These are phyloP conservation scores for Penaeus indicus DNA, from an alignment of 1,140 invertebrate species.

Conservation along the genomic window DNA sequence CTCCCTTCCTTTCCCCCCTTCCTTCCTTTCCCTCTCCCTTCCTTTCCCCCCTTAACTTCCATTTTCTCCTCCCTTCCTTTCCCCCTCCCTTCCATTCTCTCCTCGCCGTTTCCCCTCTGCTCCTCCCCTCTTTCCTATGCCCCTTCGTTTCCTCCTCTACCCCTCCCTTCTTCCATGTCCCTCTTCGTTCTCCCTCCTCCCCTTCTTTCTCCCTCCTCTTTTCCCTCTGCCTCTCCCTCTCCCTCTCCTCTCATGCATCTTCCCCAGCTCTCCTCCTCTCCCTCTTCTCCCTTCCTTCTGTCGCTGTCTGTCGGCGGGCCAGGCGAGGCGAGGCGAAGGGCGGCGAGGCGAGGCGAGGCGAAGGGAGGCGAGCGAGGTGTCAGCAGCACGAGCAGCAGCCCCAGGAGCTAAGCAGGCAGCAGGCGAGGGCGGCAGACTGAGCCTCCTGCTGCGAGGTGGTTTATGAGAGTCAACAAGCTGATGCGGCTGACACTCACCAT, in stretches of 20 bases:
- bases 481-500: conserved; percentile 9
- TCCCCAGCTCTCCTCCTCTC: neutral
- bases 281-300: neutral
- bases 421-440: neutral
- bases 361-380: no score
- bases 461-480: conserved; percentile 24
- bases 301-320: no score
- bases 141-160: neutral
- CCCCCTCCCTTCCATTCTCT: neutral
- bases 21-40: no score
- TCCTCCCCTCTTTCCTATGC: neutral
- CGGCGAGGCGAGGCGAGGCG: no score
- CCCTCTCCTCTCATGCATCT: no score
- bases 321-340: no score
- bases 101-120: neutral
- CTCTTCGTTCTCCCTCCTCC: neutral
- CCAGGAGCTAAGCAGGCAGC: no score
- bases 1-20: no score
- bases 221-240: no score
- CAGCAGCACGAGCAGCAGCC: no score
- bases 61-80: neutral
- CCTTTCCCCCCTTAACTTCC: no score
- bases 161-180: neutral
- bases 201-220: neutral
- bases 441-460: conserved; percentile 24